A percentile compares a stretch with the other conserved stretches of the same genome.
Conservation (phyloP, 2,888 invertebrate species). For the Anthophora plumipes region DNA sequence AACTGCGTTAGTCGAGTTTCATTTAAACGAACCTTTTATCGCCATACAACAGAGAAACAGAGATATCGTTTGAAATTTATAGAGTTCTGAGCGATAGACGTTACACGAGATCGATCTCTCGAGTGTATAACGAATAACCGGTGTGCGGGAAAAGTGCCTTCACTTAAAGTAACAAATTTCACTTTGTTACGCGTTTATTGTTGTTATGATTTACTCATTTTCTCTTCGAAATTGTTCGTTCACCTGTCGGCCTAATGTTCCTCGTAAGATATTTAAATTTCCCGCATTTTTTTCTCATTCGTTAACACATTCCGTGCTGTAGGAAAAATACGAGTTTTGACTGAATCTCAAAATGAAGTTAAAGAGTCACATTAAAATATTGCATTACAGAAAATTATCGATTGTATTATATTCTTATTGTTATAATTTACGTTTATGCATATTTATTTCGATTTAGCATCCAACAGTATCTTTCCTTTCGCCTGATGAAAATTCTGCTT, state of each 20-base stretch:
- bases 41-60: neutral
- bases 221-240: neutral
- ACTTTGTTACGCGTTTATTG: conserved; percentile 2
- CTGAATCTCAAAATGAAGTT: too few relatives aligned
- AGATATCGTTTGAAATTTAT: conserved; percentile 6
- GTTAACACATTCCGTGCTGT: too few relatives aligned
- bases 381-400: too few relatives aligned
- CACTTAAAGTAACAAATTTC: conserved; percentile 18
- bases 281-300: too few relatives aligned
- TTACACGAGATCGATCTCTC: conserved; percentile 15
- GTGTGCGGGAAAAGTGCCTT: conserved; percentile 46
- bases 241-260: conserved; percentile 9
- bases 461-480: too few relatives aligned
- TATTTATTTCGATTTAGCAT: too few relatives aligned
- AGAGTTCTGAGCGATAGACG: conserved; percentile 4
- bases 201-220: conserved; percentile 1
- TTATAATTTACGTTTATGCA: too few relatives aligned
- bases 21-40: conserved; percentile 31
- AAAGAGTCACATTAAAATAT: too few relatives aligned
- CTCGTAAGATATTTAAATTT: too few relatives aligned
- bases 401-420: too few relatives aligned
- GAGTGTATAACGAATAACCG: neutral
- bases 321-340: too few relatives aligned
- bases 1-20: conserved; percentile 34
- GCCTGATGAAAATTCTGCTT: too few relatives aligned